These are phyloP conservation scores for Fulica atra DNA, from an alignment of 2,113 vertebrate genomes.

Conservation along the genomic window DNA sequence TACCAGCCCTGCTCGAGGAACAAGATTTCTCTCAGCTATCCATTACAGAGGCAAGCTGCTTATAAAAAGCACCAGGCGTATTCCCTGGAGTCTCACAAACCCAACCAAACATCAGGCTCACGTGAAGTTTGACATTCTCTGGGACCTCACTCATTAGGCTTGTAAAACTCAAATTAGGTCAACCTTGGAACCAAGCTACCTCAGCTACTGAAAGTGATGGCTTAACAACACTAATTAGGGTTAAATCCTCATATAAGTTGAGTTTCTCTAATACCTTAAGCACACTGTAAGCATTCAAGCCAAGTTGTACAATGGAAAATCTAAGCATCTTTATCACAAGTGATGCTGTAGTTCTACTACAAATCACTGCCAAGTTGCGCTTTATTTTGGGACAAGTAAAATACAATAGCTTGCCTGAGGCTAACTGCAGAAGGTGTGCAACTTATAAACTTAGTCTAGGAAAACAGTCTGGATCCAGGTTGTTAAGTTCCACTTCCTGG, in stretches of 20 bases:
- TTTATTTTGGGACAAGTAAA: neutral
- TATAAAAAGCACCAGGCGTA: neutral
- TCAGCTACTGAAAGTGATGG: neutral
- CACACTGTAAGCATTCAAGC: fast-evolving
- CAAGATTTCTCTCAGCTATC: neutral
- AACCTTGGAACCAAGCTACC: neutral
- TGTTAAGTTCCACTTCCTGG: neutral
- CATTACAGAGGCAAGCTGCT: neutral
- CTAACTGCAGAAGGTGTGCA: neutral
- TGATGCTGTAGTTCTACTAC: neutral
- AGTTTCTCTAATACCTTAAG: neutral
- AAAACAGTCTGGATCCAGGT: neutral
- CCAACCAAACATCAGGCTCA: neutral
- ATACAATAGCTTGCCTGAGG: neutral
- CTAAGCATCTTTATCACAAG: fast-evolving
- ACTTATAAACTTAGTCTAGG: neutral
- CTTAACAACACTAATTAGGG: fast-evolving
- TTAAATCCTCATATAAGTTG: fast-evolving
- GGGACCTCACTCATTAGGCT: neutral
- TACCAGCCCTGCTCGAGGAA: neutral
- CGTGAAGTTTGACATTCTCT: neutral
- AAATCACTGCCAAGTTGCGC: neutral
- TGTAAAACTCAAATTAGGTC: neutral
- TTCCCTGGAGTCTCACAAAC: neutral
- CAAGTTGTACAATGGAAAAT: neutral